phyloP scores from a whole-genome alignment of 2,797 vertebrate species.

The Gambelia wislizenii region DNA sequence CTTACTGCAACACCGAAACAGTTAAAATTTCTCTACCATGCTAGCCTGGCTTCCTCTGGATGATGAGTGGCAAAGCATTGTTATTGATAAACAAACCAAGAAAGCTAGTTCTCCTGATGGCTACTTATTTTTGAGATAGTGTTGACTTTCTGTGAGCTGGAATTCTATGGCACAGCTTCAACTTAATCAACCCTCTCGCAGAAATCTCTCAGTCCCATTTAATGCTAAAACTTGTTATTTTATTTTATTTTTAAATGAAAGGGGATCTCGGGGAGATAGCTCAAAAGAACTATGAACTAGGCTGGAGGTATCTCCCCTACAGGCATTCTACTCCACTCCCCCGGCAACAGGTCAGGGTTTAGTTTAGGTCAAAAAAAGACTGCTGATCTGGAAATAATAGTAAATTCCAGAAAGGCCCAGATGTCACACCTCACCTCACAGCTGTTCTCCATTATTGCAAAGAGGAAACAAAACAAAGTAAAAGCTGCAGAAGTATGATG shows the following conservation, averaged over 20 bases:
- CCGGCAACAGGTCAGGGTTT: constrained; percentile 77
- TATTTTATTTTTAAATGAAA: neutral
- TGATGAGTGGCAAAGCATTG: neutral
- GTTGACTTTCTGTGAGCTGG: constrained; percentile 11
- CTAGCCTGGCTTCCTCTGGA: neutral
- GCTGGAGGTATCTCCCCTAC: constrained; percentile 53
- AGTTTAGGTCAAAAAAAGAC: constrained; percentile 83
- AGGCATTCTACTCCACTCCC: constrained; percentile 49
- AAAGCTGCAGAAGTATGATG: constrained; percentile 59
- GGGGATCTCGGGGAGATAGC: constrained; percentile 29
- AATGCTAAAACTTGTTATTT: constrained; percentile 57
- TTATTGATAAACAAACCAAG: neutral
- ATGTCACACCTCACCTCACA: constrained; percentile 69
- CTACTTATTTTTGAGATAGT: neutral
- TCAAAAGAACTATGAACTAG: constrained; percentile 67
- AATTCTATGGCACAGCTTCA: constrained; percentile 1
- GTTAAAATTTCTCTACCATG: neutral
- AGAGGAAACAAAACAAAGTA: constrained; percentile 62
- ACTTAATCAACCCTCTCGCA: constrained; percentile 45
- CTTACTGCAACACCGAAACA: neutral
- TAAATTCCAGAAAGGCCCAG: constrained; percentile 77
- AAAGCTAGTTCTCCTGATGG: neutral
- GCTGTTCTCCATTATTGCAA: constrained; percentile 57
- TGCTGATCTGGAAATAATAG: constrained; percentile 84
- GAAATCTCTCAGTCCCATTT: constrained; percentile 73